Conservation (phyloP, 2,888 invertebrate species). For the Nomada goodeniana region DNA sequence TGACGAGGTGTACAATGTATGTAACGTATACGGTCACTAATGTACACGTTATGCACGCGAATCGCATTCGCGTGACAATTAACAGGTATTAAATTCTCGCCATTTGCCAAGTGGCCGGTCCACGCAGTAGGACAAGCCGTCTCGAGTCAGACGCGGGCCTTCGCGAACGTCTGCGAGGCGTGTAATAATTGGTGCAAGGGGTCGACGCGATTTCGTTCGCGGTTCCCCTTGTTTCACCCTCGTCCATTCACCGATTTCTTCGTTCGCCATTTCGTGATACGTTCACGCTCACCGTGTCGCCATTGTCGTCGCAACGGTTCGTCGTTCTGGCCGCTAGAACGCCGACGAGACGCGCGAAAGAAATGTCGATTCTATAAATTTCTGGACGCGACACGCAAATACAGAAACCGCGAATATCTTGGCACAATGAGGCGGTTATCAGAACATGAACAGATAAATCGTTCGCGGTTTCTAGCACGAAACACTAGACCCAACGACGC, state of each 20-base stretch:
- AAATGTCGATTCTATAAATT: constrained; percentile 12
- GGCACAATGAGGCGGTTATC: constrained; percentile 24
- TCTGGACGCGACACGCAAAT: constrained; percentile 13
- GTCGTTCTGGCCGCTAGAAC: not conserved
- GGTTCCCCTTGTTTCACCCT: not conserved
- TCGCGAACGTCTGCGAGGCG: constrained; percentile 19
- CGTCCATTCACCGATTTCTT: not conserved
- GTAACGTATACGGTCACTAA: constrained; percentile 6
- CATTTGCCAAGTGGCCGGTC: constrained; percentile 63
- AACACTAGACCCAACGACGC: not conserved
- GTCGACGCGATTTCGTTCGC: constrained; percentile 13
- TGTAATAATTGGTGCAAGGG: constrained; percentile 29
- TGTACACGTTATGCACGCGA: constrained; percentile 40
- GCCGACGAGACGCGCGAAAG: not conserved
- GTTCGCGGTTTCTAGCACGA: not conserved
- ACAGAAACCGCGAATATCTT: constrained; percentile 2
- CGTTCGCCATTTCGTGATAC: not conserved
- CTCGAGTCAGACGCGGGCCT: constrained; percentile 51
- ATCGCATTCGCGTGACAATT: constrained; percentile 64
- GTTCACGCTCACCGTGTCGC: too few relatives aligned
- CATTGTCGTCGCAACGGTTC: too few relatives aligned
- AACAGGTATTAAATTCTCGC: constrained; percentile 68
- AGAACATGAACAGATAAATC: constrained; percentile 7
- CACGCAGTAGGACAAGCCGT: constrained; percentile 61
- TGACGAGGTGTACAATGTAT: not conserved